These are phyloP conservation scores for Matsumurasca onukii DNA, from an alignment of 1,140 invertebrate genomes.

Conservation along the genomic window DNA sequence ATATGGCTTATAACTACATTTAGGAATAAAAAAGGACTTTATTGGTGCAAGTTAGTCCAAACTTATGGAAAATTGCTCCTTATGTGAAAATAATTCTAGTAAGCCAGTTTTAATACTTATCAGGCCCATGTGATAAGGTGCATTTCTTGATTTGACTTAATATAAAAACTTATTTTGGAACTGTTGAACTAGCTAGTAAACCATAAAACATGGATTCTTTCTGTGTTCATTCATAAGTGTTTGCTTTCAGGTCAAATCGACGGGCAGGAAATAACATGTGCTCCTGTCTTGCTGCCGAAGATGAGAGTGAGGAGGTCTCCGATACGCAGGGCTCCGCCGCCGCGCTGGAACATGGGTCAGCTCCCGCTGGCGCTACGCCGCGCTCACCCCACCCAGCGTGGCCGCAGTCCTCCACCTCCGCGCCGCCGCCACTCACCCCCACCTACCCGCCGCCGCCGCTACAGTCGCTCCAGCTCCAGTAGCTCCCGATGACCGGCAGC, in stretches of 20 bases:
- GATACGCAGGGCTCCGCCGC: slow-evolving; percentile 58
- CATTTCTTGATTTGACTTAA: too few species aligned
- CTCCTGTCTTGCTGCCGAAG: slow-evolving; percentile 81
- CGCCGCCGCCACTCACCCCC: slow-evolving; percentile 58
- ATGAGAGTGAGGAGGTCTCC: slow-evolving; percentile 64
- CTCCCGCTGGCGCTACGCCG: slow-evolving; percentile 62
- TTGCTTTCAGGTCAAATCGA: slow-evolving; percentile 67
- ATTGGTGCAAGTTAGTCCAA: too few species aligned
- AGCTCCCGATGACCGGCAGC: slow-evolving; percentile 61
- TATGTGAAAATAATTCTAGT: too few species aligned
- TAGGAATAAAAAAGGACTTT: too few species aligned
- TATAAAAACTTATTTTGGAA: too few species aligned
- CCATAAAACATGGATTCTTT: too few species aligned
- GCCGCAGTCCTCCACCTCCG: slow-evolving; percentile 56
- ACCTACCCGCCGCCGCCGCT: slow-evolving; percentile 65
- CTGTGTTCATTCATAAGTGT: too few species aligned
- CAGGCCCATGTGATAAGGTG: too few species aligned
- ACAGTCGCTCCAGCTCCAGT: slow-evolving; percentile 77
- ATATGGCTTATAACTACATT: too few species aligned
- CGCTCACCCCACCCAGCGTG: slow-evolving; percentile 53
- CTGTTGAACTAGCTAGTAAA: too few species aligned
- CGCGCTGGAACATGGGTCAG: slow-evolving; percentile 43
- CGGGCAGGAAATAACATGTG: slow-evolving; percentile 92
- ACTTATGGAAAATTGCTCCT: too few species aligned
- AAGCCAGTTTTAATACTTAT: too few species aligned